These are phyloP conservation scores for Melierax canorus DNA, from an alignment of 2,113 vertebrate species.

Conservation along the genomic window DNA sequence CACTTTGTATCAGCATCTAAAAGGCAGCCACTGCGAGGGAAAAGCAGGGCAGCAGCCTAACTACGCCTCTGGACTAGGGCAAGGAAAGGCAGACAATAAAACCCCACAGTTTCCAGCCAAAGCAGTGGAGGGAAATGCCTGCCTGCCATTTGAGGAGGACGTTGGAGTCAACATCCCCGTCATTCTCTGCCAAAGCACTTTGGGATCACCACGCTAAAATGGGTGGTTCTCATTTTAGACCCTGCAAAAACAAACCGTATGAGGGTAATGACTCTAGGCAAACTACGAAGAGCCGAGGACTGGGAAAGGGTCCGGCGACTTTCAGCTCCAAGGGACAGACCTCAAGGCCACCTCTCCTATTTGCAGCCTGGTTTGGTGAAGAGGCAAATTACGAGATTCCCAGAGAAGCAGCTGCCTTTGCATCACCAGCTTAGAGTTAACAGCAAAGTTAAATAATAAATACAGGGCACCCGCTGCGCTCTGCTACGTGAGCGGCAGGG, in stretches of 20 bases:
- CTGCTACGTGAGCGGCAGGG: conserved; percentile 17
- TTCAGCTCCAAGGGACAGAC: not conserved
- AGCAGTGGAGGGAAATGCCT: not conserved
- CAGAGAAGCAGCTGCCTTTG: conserved; percentile 10
- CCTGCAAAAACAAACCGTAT: not conserved
- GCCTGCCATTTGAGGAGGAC: not conserved
- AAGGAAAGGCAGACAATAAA: not conserved
- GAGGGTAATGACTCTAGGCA: accelerated
- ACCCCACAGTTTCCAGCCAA: not conserved
- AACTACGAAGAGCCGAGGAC: not conserved
- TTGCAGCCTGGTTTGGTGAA: not conserved
- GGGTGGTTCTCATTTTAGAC: not conserved
- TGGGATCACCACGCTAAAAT: not conserved
- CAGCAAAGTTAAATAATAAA: conserved; percentile 56
- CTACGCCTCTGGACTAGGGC: not conserved
- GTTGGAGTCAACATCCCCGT: not conserved
- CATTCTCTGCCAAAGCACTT: not conserved
- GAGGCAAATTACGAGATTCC: not conserved
- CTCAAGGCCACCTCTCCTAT: not conserved
- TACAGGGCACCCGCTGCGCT: conserved; percentile 49
- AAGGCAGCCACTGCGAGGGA: not conserved
- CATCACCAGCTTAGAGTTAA: conserved; percentile 9
- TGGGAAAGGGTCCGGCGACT: not conserved
- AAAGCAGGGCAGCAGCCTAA: not conserved
- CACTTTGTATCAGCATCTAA: not conserved